These are phyloP conservation scores for Tychaedon coryphoeus DNA, from an alignment of 2,113 vertebrate genomes.

Conservation along the genomic window DNA sequence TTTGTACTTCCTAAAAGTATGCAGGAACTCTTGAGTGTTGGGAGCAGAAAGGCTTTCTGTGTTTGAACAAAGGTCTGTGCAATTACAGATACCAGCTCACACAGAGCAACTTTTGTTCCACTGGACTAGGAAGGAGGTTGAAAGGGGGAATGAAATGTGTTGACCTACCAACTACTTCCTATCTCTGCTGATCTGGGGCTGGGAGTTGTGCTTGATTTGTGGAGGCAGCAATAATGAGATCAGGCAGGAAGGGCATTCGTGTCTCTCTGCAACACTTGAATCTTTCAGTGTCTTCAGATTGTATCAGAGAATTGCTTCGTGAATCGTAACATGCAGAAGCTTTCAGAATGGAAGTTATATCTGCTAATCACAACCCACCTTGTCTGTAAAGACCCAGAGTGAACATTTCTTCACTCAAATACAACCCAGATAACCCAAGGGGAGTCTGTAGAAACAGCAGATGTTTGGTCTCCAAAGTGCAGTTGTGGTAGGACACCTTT, in stretches of 20 bases:
- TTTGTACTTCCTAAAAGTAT: slow-evolving; percentile 38
- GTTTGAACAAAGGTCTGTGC: slow-evolving; percentile 44
- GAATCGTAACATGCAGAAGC: not conserved
- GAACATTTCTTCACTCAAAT: not conserved
- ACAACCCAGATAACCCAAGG: not conserved
- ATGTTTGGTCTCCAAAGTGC: not conserved
- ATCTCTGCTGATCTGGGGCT: not conserved
- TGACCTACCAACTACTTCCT: slow-evolving; percentile 20
- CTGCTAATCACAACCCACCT: not conserved
- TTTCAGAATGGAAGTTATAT: not conserved
- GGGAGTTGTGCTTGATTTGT: not conserved
- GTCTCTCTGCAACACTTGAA: not conserved
- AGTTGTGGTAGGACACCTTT: not conserved
- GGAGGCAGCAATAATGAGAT: not conserved
- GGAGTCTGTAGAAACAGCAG: not conserved
- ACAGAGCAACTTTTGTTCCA: slow-evolving; percentile 53
- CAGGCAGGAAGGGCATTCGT: not conserved
- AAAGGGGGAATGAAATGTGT: slow-evolving; percentile 7
- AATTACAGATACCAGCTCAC: slow-evolving; percentile 7
- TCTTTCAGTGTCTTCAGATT: not conserved
- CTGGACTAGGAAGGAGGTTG: not conserved
- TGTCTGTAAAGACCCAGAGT: not conserved
- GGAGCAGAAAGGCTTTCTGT: slow-evolving; percentile 20
- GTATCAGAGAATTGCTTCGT: not conserved
- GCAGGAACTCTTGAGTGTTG: not conserved